Conservation (phyloP, 64 coral and sea anemone species). For the Pachyseris speciosa region DNA sequence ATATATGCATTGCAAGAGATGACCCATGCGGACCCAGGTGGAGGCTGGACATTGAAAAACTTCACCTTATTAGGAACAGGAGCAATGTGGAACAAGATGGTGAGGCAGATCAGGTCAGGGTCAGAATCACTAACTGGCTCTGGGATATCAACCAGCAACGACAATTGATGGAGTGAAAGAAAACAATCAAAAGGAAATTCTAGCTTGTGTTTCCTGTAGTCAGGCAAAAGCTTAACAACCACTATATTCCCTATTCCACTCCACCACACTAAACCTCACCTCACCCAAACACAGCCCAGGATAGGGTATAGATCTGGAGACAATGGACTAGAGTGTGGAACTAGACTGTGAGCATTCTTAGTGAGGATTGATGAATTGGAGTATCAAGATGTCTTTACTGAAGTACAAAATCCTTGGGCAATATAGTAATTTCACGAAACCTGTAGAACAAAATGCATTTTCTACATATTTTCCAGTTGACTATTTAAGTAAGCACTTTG, state of each 20-base stretch:
- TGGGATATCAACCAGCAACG: conserved; percentile 78
- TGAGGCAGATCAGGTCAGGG: conserved; percentile 59
- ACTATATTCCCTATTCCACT: neutral
- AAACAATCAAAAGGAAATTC: conserved; percentile 52
- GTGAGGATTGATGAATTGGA: conserved; percentile 36
- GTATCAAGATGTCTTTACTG: conserved; percentile 41
- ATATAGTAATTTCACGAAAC: neutral
- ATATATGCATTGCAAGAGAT: conserved; percentile 59
- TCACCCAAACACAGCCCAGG: no score
- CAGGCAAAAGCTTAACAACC: neutral
- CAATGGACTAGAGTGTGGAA: conserved; percentile 20
- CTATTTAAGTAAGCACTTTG: conserved; percentile 12
- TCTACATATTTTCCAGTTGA: conserved; percentile 9
- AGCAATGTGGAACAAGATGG: conserved; percentile 44
- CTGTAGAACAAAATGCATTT: conserved; percentile 28
- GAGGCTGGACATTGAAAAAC: conserved; percentile 63
- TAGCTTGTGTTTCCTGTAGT: neutral
- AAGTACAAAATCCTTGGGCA: conserved; percentile 45
- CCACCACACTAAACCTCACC: neutral
- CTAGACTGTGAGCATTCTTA: conserved; percentile 13
- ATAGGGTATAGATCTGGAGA: neutral
- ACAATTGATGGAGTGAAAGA: conserved; percentile 55
- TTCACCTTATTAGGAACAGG: conserved; percentile 62
- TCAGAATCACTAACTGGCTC: conserved; percentile 71
- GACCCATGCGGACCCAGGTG: conserved; percentile 62